Base-by-base conservation (phyloP, 2,888 invertebrate genomes). In the Sicus ferrugineus region DNA sequence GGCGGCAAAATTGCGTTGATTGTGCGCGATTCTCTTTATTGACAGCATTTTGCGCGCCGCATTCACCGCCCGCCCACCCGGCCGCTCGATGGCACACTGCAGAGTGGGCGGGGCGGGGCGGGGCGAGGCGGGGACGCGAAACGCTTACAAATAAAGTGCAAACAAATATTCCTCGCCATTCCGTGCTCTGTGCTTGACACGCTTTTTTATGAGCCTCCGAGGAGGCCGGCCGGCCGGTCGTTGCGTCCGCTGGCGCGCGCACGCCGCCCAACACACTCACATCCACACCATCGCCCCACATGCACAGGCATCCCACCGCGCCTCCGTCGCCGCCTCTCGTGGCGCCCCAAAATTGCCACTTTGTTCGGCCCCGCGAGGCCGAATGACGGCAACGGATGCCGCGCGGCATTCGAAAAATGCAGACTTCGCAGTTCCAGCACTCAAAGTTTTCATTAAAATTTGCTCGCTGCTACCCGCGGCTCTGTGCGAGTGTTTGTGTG, bases 361-460 rank as follows among this genome's bases (percentile, higher is more conserved):
- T 11, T 59, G 38, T 28, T 23, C 54, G 38, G 31, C 38, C 23
- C 31, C 34, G 28, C 56, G 64, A 69, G 64, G 64, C 59, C 56
- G 54, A 69, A 46, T 48, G 69, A 64, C 50, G 56, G 48, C 46
- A 61, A 46, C 48, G 48, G 34, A 54, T 21, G 16, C 31, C n/a
- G 11, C n/a, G 50, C 63, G 7, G 28, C 48, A 46, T 46, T 16
- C 28, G 23, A 64, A 64, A 64, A 64, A 50, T 64, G 63, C 31
- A 64, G 48, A 31, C 46, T 64, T 64, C 50, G 63, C 63, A 64
- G 50, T 64, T 64, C 50, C 9, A 48, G n/a, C n/a, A n/a, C n/a
- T n/a, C 50, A n/a, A 50, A 64, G 19, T 64, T 64, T 64, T 64
- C 63, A 64, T 64, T 64, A 30, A 50, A 50, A 64, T 64, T 19